Conservation (phyloP, 2,888 invertebrate genomes). For the Scaeva pyrastri region DNA sequence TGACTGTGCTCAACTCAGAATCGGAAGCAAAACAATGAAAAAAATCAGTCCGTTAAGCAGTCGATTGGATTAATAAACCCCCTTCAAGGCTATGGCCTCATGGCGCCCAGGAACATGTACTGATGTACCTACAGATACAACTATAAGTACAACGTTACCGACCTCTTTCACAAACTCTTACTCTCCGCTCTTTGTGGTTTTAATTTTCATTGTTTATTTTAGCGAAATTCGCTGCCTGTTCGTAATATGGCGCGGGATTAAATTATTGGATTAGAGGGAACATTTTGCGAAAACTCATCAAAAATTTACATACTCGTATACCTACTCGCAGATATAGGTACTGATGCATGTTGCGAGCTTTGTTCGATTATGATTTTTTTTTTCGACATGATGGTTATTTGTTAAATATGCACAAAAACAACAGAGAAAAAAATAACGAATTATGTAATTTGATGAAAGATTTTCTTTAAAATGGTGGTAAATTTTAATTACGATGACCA, state of each 20-base stretch:
- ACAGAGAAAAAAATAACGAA: constrained; percentile 12
- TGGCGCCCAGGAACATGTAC: constrained; percentile 4
- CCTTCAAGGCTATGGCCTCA: constrained; percentile 56
- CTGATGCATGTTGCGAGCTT: background rate
- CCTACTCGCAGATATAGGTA: background rate
- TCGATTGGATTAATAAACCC: constrained; percentile 72
- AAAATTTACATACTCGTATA: constrained; percentile 49
- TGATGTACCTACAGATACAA: background rate
- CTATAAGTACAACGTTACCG: background rate
- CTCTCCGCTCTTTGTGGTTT: constrained; percentile 60
- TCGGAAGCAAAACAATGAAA: constrained; percentile 32
- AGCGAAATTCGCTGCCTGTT: constrained; percentile 58
- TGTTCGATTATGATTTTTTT: constrained; percentile 65
- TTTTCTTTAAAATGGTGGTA: constrained; percentile 57
- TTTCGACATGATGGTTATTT: background rate
- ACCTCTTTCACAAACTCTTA: constrained; percentile 10
- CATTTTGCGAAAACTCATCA: constrained; percentile 72
- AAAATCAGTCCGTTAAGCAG: constrained; percentile 71
- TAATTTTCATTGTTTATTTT: constrained; percentile 73
- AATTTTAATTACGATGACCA: constrained; percentile 58
- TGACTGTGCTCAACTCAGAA: background rate
- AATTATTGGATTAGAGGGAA: constrained; percentile 74
- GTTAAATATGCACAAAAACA: constrained; percentile 15
- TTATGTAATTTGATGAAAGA: constrained; percentile 34
- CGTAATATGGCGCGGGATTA: constrained; percentile 41